These are phyloP conservation scores for Typhlomys cinereus DNA, from an alignment of 2,113 vertebrate species.

Conservation along the genomic window DNA sequence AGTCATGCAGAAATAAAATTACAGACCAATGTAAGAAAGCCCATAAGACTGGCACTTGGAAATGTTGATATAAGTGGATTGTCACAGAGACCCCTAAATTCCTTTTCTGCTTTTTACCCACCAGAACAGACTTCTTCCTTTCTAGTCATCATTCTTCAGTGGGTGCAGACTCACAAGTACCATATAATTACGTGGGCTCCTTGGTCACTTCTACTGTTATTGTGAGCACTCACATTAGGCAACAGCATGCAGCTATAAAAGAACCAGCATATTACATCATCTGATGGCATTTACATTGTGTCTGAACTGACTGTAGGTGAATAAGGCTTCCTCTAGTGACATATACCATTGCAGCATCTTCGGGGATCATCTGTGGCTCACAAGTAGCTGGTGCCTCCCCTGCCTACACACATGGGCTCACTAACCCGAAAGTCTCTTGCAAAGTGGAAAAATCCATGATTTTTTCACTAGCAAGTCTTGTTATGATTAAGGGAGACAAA, in stretches of 20 bases:
- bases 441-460: neutral
- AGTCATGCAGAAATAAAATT: neutral
- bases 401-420: neutral
- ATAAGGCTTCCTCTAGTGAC: neutral
- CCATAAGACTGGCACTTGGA: neutral
- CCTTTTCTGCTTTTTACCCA: slow-evolving; percentile 17
- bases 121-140: neutral
- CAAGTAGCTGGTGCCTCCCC: neutral
- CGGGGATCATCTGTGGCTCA: neutral
- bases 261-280: neutral
- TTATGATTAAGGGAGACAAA: neutral
- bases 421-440: neutral
- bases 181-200: neutral
- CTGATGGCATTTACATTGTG: neutral
- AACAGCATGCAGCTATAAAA: neutral
- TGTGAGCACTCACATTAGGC: slow-evolving; percentile 5
- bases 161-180: neutral
- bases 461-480: neutral
- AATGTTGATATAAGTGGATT: neutral
- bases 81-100: neutral
- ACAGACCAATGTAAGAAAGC: neutral
- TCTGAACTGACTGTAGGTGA: neutral
- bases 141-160: neutral
- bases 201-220: neutral
- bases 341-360: neutral